Conservation (phyloP, 64 coral and sea anemone genomes). For the Trachythela sp. region DNA sequence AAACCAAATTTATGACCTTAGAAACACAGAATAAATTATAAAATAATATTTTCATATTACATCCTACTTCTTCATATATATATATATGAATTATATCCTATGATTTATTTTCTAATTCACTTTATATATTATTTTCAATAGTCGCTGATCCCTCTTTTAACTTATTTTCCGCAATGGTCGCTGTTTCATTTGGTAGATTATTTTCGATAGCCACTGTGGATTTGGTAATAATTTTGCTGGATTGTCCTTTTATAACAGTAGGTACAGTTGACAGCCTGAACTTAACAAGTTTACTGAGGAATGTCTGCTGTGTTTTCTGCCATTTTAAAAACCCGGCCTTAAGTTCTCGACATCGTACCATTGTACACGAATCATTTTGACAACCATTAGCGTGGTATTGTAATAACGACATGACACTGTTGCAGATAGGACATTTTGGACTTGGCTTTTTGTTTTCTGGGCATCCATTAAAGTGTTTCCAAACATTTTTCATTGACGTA, state of each 20-base stretch:
- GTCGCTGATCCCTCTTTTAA: no score
- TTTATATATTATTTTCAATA: no score
- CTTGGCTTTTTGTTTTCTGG: neutral
- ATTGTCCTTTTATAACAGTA: neutral
- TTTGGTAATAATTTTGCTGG: neutral
- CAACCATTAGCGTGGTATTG: neutral
- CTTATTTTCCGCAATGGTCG: no score
- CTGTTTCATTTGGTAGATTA: no score
- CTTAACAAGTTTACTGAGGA: neutral
- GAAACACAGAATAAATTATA: no score
- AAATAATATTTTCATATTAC: no score
- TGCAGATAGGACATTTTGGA: neutral
- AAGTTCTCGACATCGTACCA: neutral
- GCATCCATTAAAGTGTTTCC: constrained; percentile 15
- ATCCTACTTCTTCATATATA: no score
- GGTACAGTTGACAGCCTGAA: neutral
- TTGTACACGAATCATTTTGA: neutral
- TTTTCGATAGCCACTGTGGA: neutral
- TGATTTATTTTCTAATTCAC: no score
- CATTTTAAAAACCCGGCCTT: neutral
- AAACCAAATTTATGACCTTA: no score
- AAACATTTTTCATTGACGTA: neutral
- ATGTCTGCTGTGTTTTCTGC: neutral
- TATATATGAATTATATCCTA: no score
- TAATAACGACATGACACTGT: neutral